A percentile compares a stretch with the other conserved stretches of the same genome.
Conservation (phyloP, 2,888 invertebrate species). For the Acronicta leporina region DNA sequence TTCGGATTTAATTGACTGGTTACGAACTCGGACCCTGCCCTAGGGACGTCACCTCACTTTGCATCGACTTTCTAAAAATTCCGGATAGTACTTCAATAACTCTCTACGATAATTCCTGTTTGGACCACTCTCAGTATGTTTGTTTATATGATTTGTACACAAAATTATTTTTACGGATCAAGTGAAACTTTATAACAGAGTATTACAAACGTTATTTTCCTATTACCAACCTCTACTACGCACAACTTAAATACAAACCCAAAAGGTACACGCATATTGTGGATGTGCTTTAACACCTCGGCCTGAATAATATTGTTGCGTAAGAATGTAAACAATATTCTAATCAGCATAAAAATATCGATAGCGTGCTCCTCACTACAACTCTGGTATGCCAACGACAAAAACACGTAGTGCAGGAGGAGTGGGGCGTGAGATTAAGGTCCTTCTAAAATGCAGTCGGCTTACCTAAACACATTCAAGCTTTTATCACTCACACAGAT, state of each 20-base stretch:
- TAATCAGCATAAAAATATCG: slow-evolving; percentile 61
- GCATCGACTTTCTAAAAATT: slow-evolving; percentile 87
- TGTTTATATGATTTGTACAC: slow-evolving; percentile 35
- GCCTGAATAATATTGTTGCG: slow-evolving; percentile 41
- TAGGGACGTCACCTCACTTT: slow-evolving; percentile 85
- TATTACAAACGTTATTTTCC: slow-evolving; percentile 23
- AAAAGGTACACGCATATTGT: slow-evolving; percentile 35
- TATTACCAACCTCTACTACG: slow-evolving; percentile 19
- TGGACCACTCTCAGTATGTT: slow-evolving; percentile 57
- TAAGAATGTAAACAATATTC: slow-evolving; percentile 56
- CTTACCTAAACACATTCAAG: slow-evolving; percentile 77
- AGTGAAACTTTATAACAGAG: slow-evolving; percentile 12
- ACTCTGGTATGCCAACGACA: slow-evolving; percentile 80
- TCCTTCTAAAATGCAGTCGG: slow-evolving; percentile 84
- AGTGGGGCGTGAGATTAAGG: slow-evolving; percentile 79
- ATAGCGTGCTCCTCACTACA: slow-evolving; percentile 69
- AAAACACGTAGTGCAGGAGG: slow-evolving; percentile 74
- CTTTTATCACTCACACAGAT: slow-evolving; percentile 74
- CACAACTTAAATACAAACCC: slow-evolving; percentile 21
- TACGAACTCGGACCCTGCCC: slow-evolving; percentile 85
- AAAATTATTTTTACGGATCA: slow-evolving; percentile 38
- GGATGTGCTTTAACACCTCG: slow-evolving; percentile 34
- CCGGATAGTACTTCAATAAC: slow-evolving; percentile 77
- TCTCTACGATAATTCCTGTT: slow-evolving; percentile 74
- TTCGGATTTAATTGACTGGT: slow-evolving; percentile 88